Evolutionary conservation across 2,113 vertebrate species (phyloP).

Genomic region (Mungos mungo): DNA sequence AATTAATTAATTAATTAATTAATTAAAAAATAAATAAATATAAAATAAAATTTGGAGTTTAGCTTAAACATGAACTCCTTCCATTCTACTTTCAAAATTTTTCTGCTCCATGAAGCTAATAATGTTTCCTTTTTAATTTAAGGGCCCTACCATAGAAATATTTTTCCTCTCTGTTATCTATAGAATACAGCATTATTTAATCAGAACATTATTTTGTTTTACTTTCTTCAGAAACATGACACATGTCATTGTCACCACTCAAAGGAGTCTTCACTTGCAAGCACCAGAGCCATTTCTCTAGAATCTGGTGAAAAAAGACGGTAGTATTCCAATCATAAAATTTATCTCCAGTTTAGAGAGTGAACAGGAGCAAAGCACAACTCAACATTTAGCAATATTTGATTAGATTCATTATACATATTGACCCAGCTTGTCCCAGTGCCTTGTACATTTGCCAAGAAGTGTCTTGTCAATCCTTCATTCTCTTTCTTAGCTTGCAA

Average conservation of each 20-base stretch:
- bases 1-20: no score
- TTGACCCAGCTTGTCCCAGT: not conserved
- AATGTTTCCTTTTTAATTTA: not conserved
- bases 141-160: not conserved
- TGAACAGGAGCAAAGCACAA: not conserved
- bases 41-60: not conserved
- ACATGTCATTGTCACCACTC: not conserved
- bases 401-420: not conserved
- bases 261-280: not conserved
- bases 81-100: not conserved
- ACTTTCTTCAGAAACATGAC: constrained; percentile 16
- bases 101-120: not conserved
- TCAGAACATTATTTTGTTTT: not conserved
- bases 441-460: constrained; percentile 9
- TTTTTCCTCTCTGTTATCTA: not conserved
- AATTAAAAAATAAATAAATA: not conserved
- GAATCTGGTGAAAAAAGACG: constrained; percentile 16
- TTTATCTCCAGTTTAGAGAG: not conserved
- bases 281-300: not conserved
- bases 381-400: not conserved
- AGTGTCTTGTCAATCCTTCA: not conserved
- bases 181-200: not conserved
- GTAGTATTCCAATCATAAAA: not conserved
- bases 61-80: not conserved
- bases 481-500: constrained; percentile 6